phyloP scores from a whole-genome alignment of 2,888 invertebrate genomes.

The Chaetogeoica ovagalla region DNA sequence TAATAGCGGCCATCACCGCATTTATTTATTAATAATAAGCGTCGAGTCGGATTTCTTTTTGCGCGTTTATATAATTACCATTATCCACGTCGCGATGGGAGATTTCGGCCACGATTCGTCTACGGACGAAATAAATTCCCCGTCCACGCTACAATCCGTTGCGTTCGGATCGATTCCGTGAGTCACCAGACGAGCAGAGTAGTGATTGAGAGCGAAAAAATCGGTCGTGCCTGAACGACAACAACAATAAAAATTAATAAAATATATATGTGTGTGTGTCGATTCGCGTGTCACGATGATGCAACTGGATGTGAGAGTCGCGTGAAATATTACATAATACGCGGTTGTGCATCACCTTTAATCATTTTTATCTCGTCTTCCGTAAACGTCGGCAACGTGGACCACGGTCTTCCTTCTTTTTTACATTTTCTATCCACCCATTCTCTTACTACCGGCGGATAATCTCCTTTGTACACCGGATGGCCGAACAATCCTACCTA shows the following conservation, averaged over 20 bases:
- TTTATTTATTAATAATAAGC: no score
- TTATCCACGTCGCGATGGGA: slow-evolving; percentile 63
- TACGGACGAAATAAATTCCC: slow-evolving; percentile 57
- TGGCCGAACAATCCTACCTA: slow-evolving; percentile 57
- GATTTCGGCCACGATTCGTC: slow-evolving; percentile 64
- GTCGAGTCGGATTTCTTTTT: no score
- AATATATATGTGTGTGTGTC: no score
- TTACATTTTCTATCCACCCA: slow-evolving; percentile 61
- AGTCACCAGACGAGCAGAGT: slow-evolving; percentile 65
- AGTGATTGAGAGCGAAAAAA: slow-evolving; percentile 76
- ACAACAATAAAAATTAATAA: no score
- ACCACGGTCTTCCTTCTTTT: slow-evolving; percentile 60
- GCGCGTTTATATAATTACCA: slow-evolving; percentile 59
- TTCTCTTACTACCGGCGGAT: slow-evolving; percentile 62
- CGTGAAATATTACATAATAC: no score
- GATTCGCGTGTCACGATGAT: no score
- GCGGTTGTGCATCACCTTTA: slow-evolving; percentile 57
- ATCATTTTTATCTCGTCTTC: slow-evolving; percentile 66
- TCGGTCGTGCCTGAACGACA: slow-evolving; percentile 65
- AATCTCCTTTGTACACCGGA: slow-evolving; percentile 61
- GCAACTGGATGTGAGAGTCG: no score
- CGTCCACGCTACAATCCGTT: slow-evolving; percentile 44
- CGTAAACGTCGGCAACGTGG: slow-evolving; percentile 62
- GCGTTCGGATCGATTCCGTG: slow-evolving; percentile 44
- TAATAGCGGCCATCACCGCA: no score